Evolutionary conservation across 2,888 invertebrate species (phyloP), one percentile per base, ranked within the genome.

Genomic region (Cantharis rufa): DNA sequence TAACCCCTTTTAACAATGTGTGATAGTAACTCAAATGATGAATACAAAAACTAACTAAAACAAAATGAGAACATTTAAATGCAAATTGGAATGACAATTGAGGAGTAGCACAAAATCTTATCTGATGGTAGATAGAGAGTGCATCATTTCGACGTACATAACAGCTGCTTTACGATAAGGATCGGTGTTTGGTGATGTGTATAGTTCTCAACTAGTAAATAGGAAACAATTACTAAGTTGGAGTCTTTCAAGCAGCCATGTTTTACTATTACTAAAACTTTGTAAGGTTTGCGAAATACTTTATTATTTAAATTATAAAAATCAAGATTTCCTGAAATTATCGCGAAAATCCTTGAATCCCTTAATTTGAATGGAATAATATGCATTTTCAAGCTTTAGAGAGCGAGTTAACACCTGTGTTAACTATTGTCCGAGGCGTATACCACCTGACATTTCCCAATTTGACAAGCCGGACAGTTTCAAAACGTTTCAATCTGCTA

Each of bases 191-290:
- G 68, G 63, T 74, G 71, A 77, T 71, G 74, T 71, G 74, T 48
- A 74, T 74, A 77, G 72, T 74, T 77, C 77, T 70, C 69, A 72
- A 61, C 72, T 72, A 71, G 77, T 77, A 77, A 77, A 69, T 74
- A 74, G 77, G 77, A 77, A 77, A 77, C 77, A 77, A 77, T 77
- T 77, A 77, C 77, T 18, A 63, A 77, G 74, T 77, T 64, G 16
- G 2, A 48, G n/a, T 48, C 48, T 48, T 48, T 48, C 48, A n/a
- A 48, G 48, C 48, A 48, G 48, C n/a, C 48, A 48, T 48, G 48
- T n/a, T n/a, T 13, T n/a, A 24, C 9, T 9, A 24, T 9, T 5
- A 9, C 9, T 18, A 18, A 13, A 32, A 48, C n/a, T n/a, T 48
- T n/a, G 48, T 5, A 48, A 48, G 48, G n/a, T 48, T 48, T 48